A percentile compares a stretch with the other conserved stretches of the same genome.
These are phyloP conservation scores for Indicator maculatus DNA, from an alignment of 2,113 vertebrate genomes.

Conservation along the genomic window DNA sequence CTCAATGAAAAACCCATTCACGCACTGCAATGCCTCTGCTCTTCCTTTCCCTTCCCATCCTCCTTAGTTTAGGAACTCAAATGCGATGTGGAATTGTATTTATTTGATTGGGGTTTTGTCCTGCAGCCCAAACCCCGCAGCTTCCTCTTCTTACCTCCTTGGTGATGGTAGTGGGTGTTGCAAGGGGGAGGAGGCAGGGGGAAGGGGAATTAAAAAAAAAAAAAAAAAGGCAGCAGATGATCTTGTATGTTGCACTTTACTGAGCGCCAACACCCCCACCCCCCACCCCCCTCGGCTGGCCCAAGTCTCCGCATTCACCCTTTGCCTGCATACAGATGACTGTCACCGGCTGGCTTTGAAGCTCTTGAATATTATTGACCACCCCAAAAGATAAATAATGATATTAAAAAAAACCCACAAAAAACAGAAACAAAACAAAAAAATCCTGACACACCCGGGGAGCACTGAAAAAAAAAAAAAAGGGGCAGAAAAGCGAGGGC, in stretches of 20 bases:
- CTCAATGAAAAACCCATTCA: conserved; percentile 19
- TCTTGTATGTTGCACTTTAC: conserved; percentile 43
- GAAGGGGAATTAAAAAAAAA: background rate
- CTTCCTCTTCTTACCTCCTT: conserved; percentile 67
- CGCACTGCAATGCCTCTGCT: background rate
- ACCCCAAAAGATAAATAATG: background rate
- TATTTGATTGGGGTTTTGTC: conserved; percentile 55
- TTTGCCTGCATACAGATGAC: conserved; percentile 74
- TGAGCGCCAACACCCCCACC: background rate
- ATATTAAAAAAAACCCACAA: background rate
- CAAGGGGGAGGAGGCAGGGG: conserved; percentile 23
- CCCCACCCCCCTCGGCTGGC: conserved; percentile 14
- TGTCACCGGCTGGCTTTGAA: conserved; percentile 77
- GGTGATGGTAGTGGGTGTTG: conserved; percentile 57
- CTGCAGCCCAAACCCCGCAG: conserved; percentile 45
- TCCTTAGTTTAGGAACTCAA: conserved; percentile 16
- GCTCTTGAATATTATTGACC: conserved; percentile 78
- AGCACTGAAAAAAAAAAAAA: background rate
- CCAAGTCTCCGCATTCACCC: conserved; percentile 69
- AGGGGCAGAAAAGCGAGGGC: background rate
- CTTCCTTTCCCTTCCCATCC: conserved; percentile 5
- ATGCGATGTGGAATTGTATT: conserved; percentile 36
- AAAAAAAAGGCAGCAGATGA: background rate
- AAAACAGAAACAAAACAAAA: background rate
- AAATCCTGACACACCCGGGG: conserved; percentile 66